Evolutionary conservation across 2,797 vertebrate genomes (phyloP).

Genomic region (Semaprochilodus insignis): DNA sequence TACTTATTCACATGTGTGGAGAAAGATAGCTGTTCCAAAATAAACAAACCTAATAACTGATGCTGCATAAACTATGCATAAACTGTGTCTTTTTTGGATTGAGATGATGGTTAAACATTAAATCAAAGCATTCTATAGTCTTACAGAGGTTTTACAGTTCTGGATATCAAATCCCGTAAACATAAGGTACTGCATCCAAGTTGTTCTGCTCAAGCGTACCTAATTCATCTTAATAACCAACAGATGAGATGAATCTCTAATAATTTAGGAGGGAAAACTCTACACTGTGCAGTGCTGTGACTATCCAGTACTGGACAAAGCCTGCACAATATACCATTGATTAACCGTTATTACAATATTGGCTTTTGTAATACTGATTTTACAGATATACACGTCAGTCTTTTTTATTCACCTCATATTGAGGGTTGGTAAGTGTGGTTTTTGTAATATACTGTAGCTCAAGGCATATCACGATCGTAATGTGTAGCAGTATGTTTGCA

Average conservation of each 20-base stretch:
- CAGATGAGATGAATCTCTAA: not conserved
- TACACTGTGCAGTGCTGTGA: not conserved
- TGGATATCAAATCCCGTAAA: not conserved
- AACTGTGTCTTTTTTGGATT: not conserved
- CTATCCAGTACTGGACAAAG: not conserved
- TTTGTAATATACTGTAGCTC: no score
- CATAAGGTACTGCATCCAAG: not conserved
- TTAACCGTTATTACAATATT: no score
- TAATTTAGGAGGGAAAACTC: not conserved
- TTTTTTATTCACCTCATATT: no score
- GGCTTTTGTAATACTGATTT: no score
- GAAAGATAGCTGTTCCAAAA: not conserved
- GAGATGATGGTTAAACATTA: not conserved
- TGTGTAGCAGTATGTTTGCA: no score
- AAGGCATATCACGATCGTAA: no score
- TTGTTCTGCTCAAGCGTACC: not conserved
- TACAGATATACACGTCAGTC: no score
- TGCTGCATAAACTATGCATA: not conserved
- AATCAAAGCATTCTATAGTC: not conserved
- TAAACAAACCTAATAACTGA: not conserved
- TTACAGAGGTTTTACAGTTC: no score
- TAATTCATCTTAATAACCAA: not conserved
- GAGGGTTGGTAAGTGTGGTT: no score
- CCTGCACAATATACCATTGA: not conserved
- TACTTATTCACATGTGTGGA: not conserved